Percentiles rank a stretch among this genome's conserved stretches.
Evolutionary conservation across 2,888 invertebrate genomes (phyloP).

Genomic region (Xiphydria camelus): DNA sequence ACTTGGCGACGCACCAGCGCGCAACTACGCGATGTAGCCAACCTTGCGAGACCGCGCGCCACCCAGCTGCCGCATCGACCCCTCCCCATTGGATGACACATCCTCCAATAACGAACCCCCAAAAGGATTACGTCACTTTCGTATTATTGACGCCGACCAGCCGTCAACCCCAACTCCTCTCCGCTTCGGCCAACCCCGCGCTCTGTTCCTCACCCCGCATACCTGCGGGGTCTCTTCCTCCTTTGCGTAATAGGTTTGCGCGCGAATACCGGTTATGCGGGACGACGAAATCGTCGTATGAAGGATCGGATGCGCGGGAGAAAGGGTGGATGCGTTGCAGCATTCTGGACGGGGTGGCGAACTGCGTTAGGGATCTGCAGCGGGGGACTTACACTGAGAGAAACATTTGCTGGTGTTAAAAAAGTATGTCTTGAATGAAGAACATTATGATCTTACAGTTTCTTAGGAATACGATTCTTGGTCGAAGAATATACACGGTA

Average conservation of each 20-base stretch:
- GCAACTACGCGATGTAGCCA: background rate
- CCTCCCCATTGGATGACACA: conserved; percentile 50
- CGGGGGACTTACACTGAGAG: no score
- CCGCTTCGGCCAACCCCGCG: conserved; percentile 10
- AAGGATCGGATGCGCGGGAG: no score
- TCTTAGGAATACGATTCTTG: no score
- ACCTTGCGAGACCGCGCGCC: conserved; percentile 26
- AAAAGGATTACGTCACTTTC: conserved; percentile 52
- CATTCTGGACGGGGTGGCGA: no score
- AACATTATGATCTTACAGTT: no score
- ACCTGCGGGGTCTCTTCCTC: background rate
- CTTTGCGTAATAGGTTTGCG: background rate
- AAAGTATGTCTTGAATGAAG: no score
- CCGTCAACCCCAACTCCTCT: conserved; percentile 20
- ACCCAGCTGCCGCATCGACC: conserved; percentile 47
- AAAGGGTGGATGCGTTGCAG: no score
- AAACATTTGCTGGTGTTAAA: no score
- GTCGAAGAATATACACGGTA: no score
- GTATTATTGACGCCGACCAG: conserved; percentile 47
- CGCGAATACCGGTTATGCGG: no score
- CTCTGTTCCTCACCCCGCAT: conserved; percentile 12
- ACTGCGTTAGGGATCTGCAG: no score
- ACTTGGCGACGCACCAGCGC: background rate
- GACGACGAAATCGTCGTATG: no score
- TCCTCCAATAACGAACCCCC: conserved; percentile 53